These are phyloP conservation scores for Ophion slaviceki DNA, from an alignment of 2,888 invertebrate species.

Conservation along the genomic window DNA sequence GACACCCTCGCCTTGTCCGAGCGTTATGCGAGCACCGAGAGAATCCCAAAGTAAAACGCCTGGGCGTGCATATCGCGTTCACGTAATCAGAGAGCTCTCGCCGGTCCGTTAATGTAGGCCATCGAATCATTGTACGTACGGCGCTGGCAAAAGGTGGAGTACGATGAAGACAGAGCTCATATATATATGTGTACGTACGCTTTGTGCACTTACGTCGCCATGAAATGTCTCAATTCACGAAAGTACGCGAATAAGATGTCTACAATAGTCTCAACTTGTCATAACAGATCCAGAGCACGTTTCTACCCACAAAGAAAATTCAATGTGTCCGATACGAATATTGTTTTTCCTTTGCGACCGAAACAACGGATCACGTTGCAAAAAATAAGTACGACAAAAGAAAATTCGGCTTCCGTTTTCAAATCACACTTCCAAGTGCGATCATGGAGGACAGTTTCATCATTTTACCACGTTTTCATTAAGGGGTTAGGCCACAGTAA, in stretches of 20 bases:
- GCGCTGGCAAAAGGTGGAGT: slow-evolving; percentile 28
- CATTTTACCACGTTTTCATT: too few species aligned
- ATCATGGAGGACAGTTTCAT: too few species aligned
- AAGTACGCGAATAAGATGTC: slow-evolving; percentile 55
- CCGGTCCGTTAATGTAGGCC: slow-evolving; percentile 40
- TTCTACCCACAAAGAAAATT: background rate
- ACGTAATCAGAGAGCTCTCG: slow-evolving; percentile 50
- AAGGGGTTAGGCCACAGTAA: too few species aligned
- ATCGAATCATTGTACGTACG: slow-evolving; percentile 26
- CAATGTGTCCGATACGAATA: background rate
- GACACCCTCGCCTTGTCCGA: slow-evolving; percentile 6
- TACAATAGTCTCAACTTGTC: background rate
- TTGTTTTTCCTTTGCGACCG: background rate
- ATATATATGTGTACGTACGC: background rate
- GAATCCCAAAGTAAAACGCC: slow-evolving; percentile 45
- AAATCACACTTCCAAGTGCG: too few species aligned
- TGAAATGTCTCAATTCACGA: slow-evolving; percentile 71
- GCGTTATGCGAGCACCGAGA: slow-evolving; percentile 36
- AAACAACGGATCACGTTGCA: background rate
- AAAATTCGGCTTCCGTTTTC: background rate
- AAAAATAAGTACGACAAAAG: background rate
- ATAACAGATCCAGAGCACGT: slow-evolving; percentile 20
- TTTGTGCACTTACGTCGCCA: background rate
- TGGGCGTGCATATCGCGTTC: slow-evolving; percentile 33
- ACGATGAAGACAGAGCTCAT: slow-evolving; percentile 25